Conservation (phyloP, 1,140 invertebrate genomes). For the Thaumatotibia leucotreta region DNA sequence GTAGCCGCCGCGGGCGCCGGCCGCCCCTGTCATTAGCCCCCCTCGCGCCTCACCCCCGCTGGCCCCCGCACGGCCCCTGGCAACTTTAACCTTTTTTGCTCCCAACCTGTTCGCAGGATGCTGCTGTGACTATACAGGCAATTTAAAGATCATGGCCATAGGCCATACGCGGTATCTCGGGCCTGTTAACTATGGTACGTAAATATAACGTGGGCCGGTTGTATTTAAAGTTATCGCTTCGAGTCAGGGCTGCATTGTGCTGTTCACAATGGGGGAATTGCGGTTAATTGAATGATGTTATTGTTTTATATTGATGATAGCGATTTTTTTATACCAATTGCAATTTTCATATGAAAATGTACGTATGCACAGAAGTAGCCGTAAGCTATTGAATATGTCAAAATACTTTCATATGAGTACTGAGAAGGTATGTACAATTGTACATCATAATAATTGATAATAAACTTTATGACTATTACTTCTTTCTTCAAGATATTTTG, state of each 20-base stretch:
- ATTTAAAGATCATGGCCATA: conserved; percentile 67
- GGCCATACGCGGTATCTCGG: conserved; percentile 57
- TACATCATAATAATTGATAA: too few relatives aligned
- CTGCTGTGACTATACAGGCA: conserved; percentile 57
- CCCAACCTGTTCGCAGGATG: conserved; percentile 69
- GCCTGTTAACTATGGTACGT: conserved; percentile 40
- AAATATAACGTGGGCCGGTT: conserved; percentile 16
- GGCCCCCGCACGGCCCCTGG: conserved; percentile 23
- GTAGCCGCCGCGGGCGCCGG: conserved; percentile 69
- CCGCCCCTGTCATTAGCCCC: conserved; percentile 71
- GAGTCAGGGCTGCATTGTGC: not conserved
- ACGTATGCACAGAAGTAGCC: too few relatives aligned
- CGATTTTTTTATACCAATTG: too few relatives aligned
- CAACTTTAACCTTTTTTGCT: conserved; percentile 75
- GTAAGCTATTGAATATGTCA: too few relatives aligned
- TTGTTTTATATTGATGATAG: not conserved
- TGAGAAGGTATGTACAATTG: too few relatives aligned
- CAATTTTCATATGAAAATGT: too few relatives aligned
- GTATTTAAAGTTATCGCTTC: conserved; percentile 20
- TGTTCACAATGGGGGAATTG: not conserved
- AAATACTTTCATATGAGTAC: too few relatives aligned
- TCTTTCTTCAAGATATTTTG: too few relatives aligned
- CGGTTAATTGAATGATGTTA: not conserved
- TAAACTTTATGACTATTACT: too few relatives aligned
- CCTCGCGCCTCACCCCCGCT: conserved; percentile 7